Percentiles rank a stretch among this genome's conserved stretches.
Conservation (phyloP, 2,113 vertebrate genomes). For the Saccopteryx leptura region DNA sequence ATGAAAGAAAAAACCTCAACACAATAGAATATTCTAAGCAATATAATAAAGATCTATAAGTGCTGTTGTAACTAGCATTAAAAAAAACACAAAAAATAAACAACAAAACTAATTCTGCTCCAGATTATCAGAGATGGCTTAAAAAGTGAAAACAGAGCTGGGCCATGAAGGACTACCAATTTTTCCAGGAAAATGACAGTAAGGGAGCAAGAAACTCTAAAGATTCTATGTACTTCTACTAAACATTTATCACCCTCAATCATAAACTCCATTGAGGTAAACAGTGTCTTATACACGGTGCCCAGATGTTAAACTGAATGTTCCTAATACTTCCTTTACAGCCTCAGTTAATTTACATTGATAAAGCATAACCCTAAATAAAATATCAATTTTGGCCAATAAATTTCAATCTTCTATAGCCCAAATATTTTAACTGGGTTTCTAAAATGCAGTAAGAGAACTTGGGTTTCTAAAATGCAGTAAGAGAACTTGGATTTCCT, state of each 20-base stretch:
- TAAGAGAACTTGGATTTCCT: constrained; percentile 14
- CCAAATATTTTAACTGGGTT: constrained; percentile 19
- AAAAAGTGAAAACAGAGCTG: constrained; percentile 24
- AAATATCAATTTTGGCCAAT: background rate
- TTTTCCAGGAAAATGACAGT: background rate
- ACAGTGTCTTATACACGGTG: background rate
- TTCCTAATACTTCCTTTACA: background rate
- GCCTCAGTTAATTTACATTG: background rate
- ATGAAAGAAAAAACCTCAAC: background rate
- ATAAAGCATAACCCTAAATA: background rate
- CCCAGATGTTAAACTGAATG: background rate
- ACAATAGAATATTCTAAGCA: background rate
- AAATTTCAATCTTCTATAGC: background rate
- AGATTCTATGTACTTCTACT: background rate
- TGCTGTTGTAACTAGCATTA: background rate
- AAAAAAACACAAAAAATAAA: background rate
- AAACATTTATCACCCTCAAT: background rate
- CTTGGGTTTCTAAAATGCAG: background rate
- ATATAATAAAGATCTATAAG: background rate
- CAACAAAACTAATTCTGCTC: constrained; percentile 14
- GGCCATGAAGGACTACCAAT: background rate
- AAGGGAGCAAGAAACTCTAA: background rate
- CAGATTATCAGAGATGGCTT: background rate
- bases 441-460: constrained; percentile 10
- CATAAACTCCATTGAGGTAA: background rate